phyloP scores from a whole-genome alignment of 2,888 invertebrate species.

The Punctoribates punctum region DNA sequence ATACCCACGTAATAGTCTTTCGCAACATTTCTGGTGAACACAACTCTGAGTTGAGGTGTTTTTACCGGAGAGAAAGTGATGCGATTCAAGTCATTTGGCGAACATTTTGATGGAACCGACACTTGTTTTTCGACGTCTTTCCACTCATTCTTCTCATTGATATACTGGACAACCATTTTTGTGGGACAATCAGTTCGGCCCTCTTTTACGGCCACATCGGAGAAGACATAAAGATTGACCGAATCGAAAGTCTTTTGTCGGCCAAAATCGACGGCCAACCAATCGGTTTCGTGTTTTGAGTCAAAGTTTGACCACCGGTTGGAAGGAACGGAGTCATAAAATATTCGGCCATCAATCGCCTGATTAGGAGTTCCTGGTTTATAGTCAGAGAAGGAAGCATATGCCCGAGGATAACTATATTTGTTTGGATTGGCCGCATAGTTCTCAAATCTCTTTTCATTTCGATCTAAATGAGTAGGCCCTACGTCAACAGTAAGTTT shows the following conservation, averaged over 20 bases:
- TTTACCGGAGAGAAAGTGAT: conserved; percentile 1
- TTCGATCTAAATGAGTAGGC: too few relatives aligned
- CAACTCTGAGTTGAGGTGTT: conserved; percentile 1
- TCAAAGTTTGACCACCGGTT: conserved; percentile 11
- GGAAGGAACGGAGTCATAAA: background rate
- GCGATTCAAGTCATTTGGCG: conserved; percentile 2
- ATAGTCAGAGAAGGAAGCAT: background rate
- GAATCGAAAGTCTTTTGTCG: background rate
- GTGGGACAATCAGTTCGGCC: conserved; percentile 24
- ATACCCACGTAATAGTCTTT: conserved; percentile 27
- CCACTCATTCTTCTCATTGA: background rate
- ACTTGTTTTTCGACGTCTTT: conserved; percentile 8
- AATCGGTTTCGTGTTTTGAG: conserved; percentile 11
- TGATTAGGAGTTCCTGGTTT: background rate
- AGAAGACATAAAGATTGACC: conserved; percentile 1
- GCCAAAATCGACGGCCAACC: conserved; percentile 30
- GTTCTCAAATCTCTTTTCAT: background rate
- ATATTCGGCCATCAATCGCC: background rate
- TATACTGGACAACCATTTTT: conserved; percentile 24
- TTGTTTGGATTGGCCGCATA: background rate
- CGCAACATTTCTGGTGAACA: background rate
- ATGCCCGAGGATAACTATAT: background rate
- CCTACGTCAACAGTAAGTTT: background rate
- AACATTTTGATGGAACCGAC: background rate
- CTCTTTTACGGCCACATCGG: background rate